Percentiles rank a stretch among this genome's conserved stretches.
phyloP scores from a whole-genome alignment of 2,797 vertebrate genomes.

The Takifugu ocellatus region DNA sequence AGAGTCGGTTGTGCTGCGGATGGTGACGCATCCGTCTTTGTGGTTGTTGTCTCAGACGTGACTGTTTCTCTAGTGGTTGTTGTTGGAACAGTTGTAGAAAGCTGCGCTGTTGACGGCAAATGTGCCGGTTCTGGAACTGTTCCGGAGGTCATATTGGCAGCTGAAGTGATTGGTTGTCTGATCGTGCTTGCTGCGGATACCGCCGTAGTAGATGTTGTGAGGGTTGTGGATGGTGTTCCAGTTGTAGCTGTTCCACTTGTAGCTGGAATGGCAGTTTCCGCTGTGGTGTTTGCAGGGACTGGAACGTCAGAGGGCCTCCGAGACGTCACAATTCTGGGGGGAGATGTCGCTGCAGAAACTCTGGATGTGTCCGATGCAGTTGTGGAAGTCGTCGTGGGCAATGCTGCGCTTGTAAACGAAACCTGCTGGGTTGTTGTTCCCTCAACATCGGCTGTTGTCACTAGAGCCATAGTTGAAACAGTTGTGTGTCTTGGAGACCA shows the following conservation, averaged over 20 bases:
- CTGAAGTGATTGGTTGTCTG: conserved; percentile 2
- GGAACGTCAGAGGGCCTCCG: conserved; percentile 36
- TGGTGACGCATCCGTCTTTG: conserved; percentile 3
- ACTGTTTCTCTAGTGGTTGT: conserved; percentile 19
- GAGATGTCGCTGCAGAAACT: conserved; percentile 44
- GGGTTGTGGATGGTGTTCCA: conserved; percentile 6
- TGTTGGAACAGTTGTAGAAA: conserved; percentile 18
- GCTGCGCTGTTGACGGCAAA: conserved; percentile 21
- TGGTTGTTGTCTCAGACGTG: conserved; percentile 29
- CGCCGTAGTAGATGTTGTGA: conserved; percentile 31
- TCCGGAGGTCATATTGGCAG: background rate
- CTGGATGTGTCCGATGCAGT: conserved; percentile 30
- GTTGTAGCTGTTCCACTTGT: conserved; percentile 7
- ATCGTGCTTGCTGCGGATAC: conserved; percentile 44
- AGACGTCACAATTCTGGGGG: conserved; percentile 33
- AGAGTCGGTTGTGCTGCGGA: conserved; percentile 17
- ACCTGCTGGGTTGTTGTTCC: conserved; percentile 54
- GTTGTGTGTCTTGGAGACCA: conserved; percentile 29
- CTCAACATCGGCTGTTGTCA: conserved; percentile 36
- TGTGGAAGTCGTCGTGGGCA: conserved; percentile 27
- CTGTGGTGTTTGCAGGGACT: conserved; percentile 33
- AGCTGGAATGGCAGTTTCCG: conserved; percentile 1
- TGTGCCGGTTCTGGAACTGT: conserved; percentile 8
- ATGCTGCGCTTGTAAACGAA: conserved; percentile 39
- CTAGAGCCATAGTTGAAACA: conserved; percentile 26